Conservation (phyloP, 2,888 invertebrate genomes). For the Gnatocerus cornutus region DNA sequence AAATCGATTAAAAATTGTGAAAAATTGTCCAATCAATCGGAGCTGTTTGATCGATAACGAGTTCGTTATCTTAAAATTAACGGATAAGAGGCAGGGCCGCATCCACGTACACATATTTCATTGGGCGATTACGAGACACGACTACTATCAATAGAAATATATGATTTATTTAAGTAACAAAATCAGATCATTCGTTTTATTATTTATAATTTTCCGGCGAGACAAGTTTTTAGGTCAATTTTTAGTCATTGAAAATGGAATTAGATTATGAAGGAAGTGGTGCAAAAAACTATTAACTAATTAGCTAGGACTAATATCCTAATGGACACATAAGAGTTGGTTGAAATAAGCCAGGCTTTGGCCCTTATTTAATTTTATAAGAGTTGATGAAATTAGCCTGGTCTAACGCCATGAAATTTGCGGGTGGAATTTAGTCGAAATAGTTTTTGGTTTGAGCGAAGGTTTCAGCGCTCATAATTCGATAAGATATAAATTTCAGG, state of each 20-base stretch:
- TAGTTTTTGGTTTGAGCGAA: constrained; percentile 38
- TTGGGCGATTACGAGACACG: neutral
- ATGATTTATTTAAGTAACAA: neutral
- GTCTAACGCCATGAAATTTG: neutral
- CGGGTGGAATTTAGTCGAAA: constrained; percentile 23
- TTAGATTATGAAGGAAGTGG: too few relatives aligned
- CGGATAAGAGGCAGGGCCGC: neutral
- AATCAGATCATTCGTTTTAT: too few relatives aligned
- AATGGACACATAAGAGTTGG: neutral
- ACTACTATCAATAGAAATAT: neutral
- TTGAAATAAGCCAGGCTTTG: neutral
- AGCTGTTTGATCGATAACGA: constrained; percentile 3
- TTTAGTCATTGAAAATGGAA: too few relatives aligned
- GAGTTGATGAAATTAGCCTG: neutral
- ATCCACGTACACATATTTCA: neutral
- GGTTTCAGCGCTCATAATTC: constrained; percentile 49
- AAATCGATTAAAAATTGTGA: constrained; percentile 34
- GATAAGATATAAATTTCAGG: constrained; percentile 57
- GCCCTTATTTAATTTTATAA: constrained; percentile 5
- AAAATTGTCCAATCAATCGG: constrained; percentile 24
- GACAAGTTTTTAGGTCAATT: too few relatives aligned
- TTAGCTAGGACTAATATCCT: neutral
- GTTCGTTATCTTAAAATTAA: constrained; percentile 11
- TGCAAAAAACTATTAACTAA: neutral
- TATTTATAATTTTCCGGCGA: too few relatives aligned